Evolutionary conservation across 1,140 invertebrate genomes (phyloP), one percentile per base, ranked within the genome.

Genomic region (Schlechtendalia chinensis): DNA sequence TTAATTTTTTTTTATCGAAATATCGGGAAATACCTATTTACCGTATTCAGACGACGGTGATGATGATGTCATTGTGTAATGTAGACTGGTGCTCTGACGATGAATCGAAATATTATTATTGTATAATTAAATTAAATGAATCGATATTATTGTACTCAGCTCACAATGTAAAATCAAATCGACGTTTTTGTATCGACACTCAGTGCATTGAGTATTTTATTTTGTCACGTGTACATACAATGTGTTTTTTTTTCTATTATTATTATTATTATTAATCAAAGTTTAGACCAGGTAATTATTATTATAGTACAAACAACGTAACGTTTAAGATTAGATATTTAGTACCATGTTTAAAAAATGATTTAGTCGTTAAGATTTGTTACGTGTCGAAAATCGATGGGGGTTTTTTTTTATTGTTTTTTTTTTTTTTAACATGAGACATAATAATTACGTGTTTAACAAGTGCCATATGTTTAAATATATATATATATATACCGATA

Each of bases 391-490:
- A 58, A 45, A 77, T 24, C 16, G 29, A 45, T 22, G 22, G 58
- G 11, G 16, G 22, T 59, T 59, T 77, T 75, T 59, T 72, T 54
- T 27, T 53, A n/a, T n/a, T 24, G 22, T 59, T 59, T 77, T 75
- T 59, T 72, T 54, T 27, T 53, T 53, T 27, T 71, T 45, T 53
- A 71, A 71, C 50, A 1, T 58, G 12, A 59, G 24, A 50, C 32
- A 22, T 32, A 58, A 74, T 77, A 16, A 47, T 58, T 77, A 29
- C 27, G n/a, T 59, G 58, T 79, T 79, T 47, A 50, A 45, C 29
- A 77, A 79, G 75, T 79, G 75, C 75, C 75, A 79, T 79, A 79
- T 79, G 27, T 63, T 56, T 77, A 39, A 39, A 39, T n/a, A n/a
- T n/a, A n/a, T n/a, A n/a, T n/a, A n/a, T n/a, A n/a, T n/a, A n/a